Conservation (phyloP, 2,113 vertebrate genomes). For the Arenaria interpres region DNA sequence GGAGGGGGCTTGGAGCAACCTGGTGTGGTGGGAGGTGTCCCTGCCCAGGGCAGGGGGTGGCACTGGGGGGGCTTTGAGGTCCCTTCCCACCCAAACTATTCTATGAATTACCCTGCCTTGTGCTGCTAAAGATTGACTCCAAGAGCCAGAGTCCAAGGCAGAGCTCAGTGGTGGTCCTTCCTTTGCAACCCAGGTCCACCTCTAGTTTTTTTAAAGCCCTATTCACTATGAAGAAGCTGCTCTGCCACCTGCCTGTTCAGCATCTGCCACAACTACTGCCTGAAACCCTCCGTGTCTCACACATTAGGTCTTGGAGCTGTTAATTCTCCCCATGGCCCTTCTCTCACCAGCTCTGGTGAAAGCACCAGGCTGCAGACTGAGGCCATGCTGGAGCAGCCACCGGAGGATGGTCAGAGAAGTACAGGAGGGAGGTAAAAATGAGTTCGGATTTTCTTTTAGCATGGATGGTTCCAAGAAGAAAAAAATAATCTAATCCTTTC, state of each 20-base stretch:
- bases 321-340: background rate
- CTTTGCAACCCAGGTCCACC: background rate
- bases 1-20: background rate
- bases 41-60: too few species aligned
- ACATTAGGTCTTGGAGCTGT: background rate
- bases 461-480: background rate
- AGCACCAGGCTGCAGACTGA: background rate
- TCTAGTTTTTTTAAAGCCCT: background rate
- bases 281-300: background rate
- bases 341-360: background rate
- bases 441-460: background rate
- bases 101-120: background rate
- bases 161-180: background rate
- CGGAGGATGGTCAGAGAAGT: background rate
- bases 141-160: background rate
- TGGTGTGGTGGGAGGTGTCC: too few species aligned
- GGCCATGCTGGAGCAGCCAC: background rate
- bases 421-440: background rate
- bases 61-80: too few species aligned
- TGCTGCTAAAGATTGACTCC: background rate
- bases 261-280: background rate
- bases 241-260: background rate
- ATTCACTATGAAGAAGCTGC: background rate
- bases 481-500: background rate
- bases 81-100: too few species aligned